Evolutionary conservation across 2,113 vertebrate genomes (phyloP).

Genomic region (Lucifuga dentata): DNA sequence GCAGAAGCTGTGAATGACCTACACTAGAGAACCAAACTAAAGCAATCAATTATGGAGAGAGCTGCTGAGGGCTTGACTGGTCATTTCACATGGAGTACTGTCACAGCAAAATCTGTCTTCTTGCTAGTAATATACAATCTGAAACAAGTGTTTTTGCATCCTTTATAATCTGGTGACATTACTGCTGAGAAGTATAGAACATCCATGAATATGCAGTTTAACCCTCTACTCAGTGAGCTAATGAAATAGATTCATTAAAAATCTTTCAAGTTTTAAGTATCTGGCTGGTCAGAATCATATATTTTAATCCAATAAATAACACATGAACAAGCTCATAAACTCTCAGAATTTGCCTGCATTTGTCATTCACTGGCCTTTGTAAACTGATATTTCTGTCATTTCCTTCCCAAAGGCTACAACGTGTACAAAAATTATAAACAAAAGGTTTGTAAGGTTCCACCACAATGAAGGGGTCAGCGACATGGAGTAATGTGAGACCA

Average conservation of each 20-base stretch:
- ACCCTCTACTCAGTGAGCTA: not conserved
- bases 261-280: no score
- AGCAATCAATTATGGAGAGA: slow-evolving; percentile 54
- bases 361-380: slow-evolving; percentile 35
- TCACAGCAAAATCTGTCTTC: slow-evolving; percentile 33
- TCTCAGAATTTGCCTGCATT: slow-evolving; percentile 10
- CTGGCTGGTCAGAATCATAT: not conserved
- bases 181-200: not conserved
- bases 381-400: slow-evolving; percentile 23
- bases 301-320: slow-evolving; percentile 4
- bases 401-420: slow-evolving; percentile 18
- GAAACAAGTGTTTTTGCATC: slow-evolving; percentile 30
- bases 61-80: slow-evolving; percentile 10
- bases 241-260: not conserved
- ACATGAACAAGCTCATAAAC: slow-evolving; percentile 14
- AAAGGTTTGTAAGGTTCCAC: slow-evolving; percentile 16
- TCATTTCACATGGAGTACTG: slow-evolving; percentile 42
- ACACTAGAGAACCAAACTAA: slow-evolving; percentile 36
- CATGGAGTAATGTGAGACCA: slow-evolving; percentile 48
- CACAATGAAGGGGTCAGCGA: slow-evolving; percentile 35
- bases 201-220: not conserved
- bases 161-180: slow-evolving; percentile 3
- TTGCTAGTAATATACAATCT: slow-evolving; percentile 14
- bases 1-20: slow-evolving; percentile 47
- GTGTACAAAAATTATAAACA: slow-evolving; percentile 20